Evolutionary conservation across 2,113 vertebrate genomes (phyloP), one percentile per base, ranked within the genome.

Genomic region (Eurystomus gularis): DNA sequence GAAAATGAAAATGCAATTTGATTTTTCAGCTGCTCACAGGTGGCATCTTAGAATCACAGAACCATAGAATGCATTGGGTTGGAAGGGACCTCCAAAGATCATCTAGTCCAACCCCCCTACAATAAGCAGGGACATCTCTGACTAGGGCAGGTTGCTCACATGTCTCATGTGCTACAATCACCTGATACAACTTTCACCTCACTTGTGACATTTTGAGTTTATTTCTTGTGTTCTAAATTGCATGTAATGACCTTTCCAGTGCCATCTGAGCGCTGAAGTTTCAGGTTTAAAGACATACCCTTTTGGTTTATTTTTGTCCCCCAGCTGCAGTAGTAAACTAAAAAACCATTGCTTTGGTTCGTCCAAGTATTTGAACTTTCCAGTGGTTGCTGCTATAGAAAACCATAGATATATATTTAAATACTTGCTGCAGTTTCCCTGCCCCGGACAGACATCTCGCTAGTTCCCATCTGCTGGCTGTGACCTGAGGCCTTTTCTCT

Each of bases 401-500:
- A 96, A 96, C 64, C 83, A 58, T 2, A 82, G 54, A 91, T 93
- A 95, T 83, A 29, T 87, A 89, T 94, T 96, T 93, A 95, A 96
- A 93, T 91, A 69, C 55, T 79, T 94, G 57, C 76, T 94, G 96
- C 71, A 94, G 86, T 97, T 94, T 94, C 83, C 70, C 72, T 96
- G 96, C 92, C 95, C 90, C 83, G 96, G 96, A 97, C 90, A 97
- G 93, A 95, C 93, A 96, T 93, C 95, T 97, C 91, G 90, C 92
- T 73, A 82, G 75, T 95, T 96, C 92, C 78, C 96, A 96, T 97
- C 94, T 96, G 94, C 90, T 91, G 91, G 95, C 88, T 95, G 55
- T 96, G 97, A 97, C 96, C 93, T 94, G 92, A 79, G 97, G 91
- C 82, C 85, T 95, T 97, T 42, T 95, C 70, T 44, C 61, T 48